A percentile compares a stretch with the other conserved stretches of the same genome.
Evolutionary conservation across 2,797 vertebrate species (phyloP).

Genomic region (Arnoldichthys spilopterus): DNA sequence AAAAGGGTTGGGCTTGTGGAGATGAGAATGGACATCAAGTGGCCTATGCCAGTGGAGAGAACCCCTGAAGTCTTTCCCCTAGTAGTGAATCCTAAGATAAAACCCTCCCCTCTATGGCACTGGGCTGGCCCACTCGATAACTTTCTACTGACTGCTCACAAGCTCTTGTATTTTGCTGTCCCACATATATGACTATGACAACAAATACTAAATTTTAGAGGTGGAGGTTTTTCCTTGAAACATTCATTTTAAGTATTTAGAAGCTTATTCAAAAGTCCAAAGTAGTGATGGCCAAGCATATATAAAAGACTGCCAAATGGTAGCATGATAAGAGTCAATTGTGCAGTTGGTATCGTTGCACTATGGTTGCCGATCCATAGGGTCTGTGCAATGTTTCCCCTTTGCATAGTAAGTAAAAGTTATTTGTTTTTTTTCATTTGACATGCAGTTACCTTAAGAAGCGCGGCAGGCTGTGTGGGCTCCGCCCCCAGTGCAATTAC

Average conservation of each 20-base stretch:
- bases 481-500: constrained; percentile 57
- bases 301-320: constrained; percentile 65
- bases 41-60: constrained; percentile 51
- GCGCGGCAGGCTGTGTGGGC: constrained; percentile 62
- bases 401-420: constrained; percentile 89
- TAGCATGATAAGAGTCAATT: constrained; percentile 51
- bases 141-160: constrained; percentile 35
- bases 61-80: constrained; percentile 39
- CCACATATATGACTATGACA: constrained; percentile 52
- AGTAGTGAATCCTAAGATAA: constrained; percentile 13
- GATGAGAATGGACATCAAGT: constrained; percentile 52
- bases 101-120: constrained; percentile 23
- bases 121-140: constrained; percentile 23
- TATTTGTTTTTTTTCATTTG: constrained; percentile 63
- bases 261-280: constrained; percentile 63
- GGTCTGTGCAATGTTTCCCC: constrained; percentile 80
- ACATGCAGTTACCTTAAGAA: constrained; percentile 82
- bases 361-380: constrained; percentile 59
- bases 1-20: constrained; percentile 41
- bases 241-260: constrained; percentile 56
- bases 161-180: constrained; percentile 37
- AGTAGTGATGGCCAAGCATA: constrained; percentile 63
- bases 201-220: constrained; percentile 55
- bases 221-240: constrained; percentile 50
- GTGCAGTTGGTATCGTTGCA: constrained; percentile 53